Conservation (phyloP, 1,140 invertebrate genomes). For the Hydropsyche tenuis region DNA sequence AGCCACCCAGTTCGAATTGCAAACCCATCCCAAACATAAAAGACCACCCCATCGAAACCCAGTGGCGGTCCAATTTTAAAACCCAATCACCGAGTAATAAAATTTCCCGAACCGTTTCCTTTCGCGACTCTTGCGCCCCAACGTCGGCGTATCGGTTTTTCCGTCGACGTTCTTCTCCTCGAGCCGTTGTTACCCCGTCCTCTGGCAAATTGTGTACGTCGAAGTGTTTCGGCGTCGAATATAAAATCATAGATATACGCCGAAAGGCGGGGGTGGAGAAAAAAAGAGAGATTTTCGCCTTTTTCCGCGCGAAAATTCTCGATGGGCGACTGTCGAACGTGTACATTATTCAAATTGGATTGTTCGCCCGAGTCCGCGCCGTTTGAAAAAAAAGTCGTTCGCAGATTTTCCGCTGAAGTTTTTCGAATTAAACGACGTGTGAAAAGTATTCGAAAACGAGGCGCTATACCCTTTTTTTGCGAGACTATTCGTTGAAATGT, state of each 20-base stretch:
- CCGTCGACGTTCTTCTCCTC: not conserved
- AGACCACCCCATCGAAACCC: slow-evolving; percentile 3
- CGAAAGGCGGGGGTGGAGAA: too few species aligned
- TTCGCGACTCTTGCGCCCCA: not conserved
- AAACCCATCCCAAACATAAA: not conserved
- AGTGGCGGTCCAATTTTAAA: slow-evolving; percentile 40
- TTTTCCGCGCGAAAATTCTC: too few species aligned
- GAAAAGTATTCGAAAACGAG: too few species aligned
- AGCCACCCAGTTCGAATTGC: too few species aligned
- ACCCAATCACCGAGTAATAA: slow-evolving; percentile 45
- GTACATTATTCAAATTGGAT: too few species aligned
- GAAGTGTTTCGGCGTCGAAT: slow-evolving; percentile 1
- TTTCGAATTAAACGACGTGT: too few species aligned
- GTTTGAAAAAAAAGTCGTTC: too few species aligned
- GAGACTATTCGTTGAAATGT: too few species aligned
- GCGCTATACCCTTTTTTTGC: too few species aligned
- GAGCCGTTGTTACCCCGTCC: not conserved
- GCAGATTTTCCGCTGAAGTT: too few species aligned
- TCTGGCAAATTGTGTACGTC: slow-evolving; percentile 4
- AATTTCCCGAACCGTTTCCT: slow-evolving; percentile 40
- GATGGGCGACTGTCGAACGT: too few species aligned
- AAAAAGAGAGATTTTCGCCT: not conserved
- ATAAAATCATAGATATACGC: not conserved
- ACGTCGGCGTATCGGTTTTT: not conserved
- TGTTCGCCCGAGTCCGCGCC: too few species aligned